Base-by-base conservation (phyloP, 2,797 vertebrate species). In the Bucorvus abyssinicus region DNA sequence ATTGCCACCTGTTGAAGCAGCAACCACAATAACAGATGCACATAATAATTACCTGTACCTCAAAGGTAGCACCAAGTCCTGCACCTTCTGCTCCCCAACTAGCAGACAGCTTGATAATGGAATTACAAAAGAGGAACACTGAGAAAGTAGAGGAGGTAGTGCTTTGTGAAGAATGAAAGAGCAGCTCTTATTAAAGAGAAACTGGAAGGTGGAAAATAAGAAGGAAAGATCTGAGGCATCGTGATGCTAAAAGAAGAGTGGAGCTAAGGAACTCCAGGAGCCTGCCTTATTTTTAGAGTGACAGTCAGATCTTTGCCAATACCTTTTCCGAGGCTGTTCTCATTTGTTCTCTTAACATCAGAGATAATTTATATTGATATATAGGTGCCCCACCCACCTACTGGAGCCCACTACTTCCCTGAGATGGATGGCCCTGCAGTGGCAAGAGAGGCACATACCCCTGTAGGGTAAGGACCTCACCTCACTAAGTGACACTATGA, bases 11-110 rank as follows among this genome's bases (percentile, higher is more conserved):
- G 95, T 95, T 94, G 88, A 88, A 87, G 83, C 77, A 95, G 89
- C 74, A 96, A 84, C 92, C 83, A 78, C 80, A 93, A 23, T 74
- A 97, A 95, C 96, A 95, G 96, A 96, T 90, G 95, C 92, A 93
- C 85, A 74, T 84, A 94, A 96, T 97, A 96, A 97, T 97, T 97
- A 95, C 71, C 75, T 89, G 77, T 59, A 79, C 90, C 93, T 96
- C 94, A 95, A 95, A 96, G 92, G 89, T 88, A 87, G 94, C 52
- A 84, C 83, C 86, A 86, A 86, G 74, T 94, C 86, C 96, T 94
- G 93, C 50, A 79, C 85, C 89, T 96, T 94, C 92, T 96, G 95
- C 91, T 95, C 87, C 92, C 88, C 91, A 92, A 94, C 87, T 92
- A 81, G 90, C 59, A 86, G 90, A 80, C 91, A 95, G 94, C 93